A percentile compares a stretch with the other conserved stretches of the same genome.
These are phyloP conservation scores for Erebia aethiops DNA, from an alignment of 2,888 invertebrate genomes.

Conservation along the genomic window DNA sequence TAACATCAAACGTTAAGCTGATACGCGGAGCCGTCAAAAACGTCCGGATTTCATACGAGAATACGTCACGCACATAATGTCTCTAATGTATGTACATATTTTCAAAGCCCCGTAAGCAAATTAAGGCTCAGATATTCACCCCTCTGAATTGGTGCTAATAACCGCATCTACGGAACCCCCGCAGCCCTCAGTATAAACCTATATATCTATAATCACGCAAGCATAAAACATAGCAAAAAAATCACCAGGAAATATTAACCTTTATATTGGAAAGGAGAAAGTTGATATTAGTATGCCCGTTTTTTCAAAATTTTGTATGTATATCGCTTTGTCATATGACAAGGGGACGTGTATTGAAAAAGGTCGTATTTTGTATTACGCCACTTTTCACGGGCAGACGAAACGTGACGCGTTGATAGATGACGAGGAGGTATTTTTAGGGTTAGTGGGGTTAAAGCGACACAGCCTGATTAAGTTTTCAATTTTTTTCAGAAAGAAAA, in stretches of 20 bases:
- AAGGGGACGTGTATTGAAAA: slow-evolving; percentile 45
- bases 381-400: slow-evolving; percentile 43
- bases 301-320: slow-evolving; percentile 46
- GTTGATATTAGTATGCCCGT: slow-evolving; percentile 25
- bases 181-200: slow-evolving; percentile 32
- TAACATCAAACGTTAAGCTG: slow-evolving; percentile 39
- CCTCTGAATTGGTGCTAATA: slow-evolving; percentile 79
- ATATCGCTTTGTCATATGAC: slow-evolving; percentile 48
- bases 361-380: slow-evolving; percentile 42
- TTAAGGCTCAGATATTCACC: slow-evolving; percentile 78
- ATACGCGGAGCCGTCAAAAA: slow-evolving; percentile 33
- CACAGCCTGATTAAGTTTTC: slow-evolving; percentile 36
- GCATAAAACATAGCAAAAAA: slow-evolving; percentile 44
- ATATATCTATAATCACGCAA: slow-evolving; percentile 26
- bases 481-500: slow-evolving; percentile 22
- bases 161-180: slow-evolving; percentile 57
- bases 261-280: slow-evolving; percentile 12
- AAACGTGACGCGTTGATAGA: slow-evolving; percentile 42
- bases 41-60: slow-evolving; percentile 35
- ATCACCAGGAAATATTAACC: slow-evolving; percentile 36
- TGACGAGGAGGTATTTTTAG: slow-evolving; percentile 39
- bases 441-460: slow-evolving; percentile 35
- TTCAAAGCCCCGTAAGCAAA: slow-evolving; percentile 71
- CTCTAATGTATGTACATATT: slow-evolving; percentile 67
- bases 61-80: slow-evolving; percentile 38